These are phyloP conservation scores for Perca flavescens DNA, from an alignment of 2,113 vertebrate species.

Conservation along the genomic window DNA sequence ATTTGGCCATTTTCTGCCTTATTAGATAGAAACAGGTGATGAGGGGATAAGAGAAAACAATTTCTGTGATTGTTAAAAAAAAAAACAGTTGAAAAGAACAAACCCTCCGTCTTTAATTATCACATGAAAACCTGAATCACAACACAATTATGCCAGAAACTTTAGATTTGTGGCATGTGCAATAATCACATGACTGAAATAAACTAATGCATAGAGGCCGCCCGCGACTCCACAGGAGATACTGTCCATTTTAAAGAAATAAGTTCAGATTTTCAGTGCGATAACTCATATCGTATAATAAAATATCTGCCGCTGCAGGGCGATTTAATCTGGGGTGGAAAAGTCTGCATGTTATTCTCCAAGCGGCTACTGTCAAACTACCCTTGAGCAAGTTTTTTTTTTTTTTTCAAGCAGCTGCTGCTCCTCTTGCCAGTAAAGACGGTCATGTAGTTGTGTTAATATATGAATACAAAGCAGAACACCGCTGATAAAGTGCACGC, in stretches of 20 bases:
- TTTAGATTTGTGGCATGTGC: neutral
- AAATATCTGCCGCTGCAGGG: neutral
- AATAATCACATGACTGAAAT: neutral
- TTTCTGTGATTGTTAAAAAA: neutral
- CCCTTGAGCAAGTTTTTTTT: neutral
- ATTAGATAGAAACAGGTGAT: neutral
- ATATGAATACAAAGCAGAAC: neutral
- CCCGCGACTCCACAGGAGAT: neutral
- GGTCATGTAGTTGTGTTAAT: neutral
- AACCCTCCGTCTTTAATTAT: neutral
- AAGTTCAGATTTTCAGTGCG: neutral
- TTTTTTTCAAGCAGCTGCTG: neutral
- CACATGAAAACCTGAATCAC: neutral
- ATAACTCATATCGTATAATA: neutral
- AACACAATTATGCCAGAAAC: neutral
- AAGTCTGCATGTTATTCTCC: neutral
- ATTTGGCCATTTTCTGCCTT: neutral
- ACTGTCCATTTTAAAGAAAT: slow-evolving; percentile 20
- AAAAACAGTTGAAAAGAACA: neutral
- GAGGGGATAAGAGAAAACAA: neutral
- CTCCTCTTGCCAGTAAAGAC: neutral
- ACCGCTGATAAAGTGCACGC: neutral
- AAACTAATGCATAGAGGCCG: neutral
- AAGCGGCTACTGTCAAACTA: neutral
- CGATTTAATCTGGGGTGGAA: no score